Conservation (phyloP, 1,140 invertebrate species). For the Wasmannia auropunctata region DNA sequence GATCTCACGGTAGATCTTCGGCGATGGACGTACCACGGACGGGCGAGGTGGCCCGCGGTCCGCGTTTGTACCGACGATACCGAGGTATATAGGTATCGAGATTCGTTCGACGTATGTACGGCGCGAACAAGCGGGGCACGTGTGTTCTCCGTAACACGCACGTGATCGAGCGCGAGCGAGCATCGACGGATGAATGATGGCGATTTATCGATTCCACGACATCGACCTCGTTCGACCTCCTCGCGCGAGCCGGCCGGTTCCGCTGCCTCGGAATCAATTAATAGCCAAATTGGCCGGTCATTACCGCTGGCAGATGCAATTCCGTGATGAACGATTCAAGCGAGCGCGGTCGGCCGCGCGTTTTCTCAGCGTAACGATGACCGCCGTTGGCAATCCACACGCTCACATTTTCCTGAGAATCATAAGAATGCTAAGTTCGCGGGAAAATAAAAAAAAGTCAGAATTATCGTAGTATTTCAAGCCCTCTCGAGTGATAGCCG, state of each 20-base stretch:
- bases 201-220: slow-evolving; percentile 46
- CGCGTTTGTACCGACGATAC: not conserved
- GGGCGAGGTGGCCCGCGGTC: not conserved
- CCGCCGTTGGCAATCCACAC: slow-evolving; percentile 59
- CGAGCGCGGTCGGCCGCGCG: slow-evolving; percentile 12
- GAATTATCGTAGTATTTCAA: slow-evolving; percentile 27
- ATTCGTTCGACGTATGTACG: slow-evolving; percentile 18
- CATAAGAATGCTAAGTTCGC: not conserved
- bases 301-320: slow-evolving; percentile 70
- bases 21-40: not conserved
- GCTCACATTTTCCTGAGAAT: slow-evolving; percentile 58
- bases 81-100: not conserved
- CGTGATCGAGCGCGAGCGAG: not conserved
- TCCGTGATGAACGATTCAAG: slow-evolving; percentile 61
- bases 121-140: not conserved
- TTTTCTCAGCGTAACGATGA: slow-evolving; percentile 66
- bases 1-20: slow-evolving; percentile 46
- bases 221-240: slow-evolving; percentile 51
- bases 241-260: slow-evolving; percentile 26
- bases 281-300: slow-evolving; percentile 73
- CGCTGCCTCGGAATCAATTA: slow-evolving; percentile 71
- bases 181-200: slow-evolving; percentile 60
- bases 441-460: slow-evolving; percentile 22
- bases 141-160: slow-evolving; percentile 1
- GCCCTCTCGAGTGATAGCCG: not conserved